These are phyloP conservation scores for Mixornis gularis DNA, from an alignment of 2,113 vertebrate species.

Conservation along the genomic window DNA sequence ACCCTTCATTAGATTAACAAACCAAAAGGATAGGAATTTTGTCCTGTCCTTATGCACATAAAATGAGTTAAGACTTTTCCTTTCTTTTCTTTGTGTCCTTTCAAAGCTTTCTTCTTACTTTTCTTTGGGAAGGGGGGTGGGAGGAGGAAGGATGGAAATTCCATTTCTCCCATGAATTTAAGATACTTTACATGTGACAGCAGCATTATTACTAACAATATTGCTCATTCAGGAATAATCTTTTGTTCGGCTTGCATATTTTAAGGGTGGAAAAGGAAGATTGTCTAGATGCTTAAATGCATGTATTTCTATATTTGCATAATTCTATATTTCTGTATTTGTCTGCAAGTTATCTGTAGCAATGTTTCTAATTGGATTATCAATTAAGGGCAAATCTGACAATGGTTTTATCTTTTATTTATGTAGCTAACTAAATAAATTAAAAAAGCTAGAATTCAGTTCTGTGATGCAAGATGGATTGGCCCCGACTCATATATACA, in stretches of 20 bases:
- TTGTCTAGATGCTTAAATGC: not conserved
- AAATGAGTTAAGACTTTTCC: not conserved
- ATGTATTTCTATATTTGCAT: not conserved
- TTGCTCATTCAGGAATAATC: not conserved
- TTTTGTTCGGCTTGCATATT: not conserved
- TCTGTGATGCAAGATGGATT: not conserved
- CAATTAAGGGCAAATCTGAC: not conserved
- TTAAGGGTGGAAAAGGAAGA: not conserved
- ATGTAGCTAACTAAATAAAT: not conserved
- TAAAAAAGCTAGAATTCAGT: not conserved
- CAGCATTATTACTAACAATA: not conserved
- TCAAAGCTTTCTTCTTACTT: not conserved
- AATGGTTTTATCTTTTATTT: not conserved
- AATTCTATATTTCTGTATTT: not conserved
- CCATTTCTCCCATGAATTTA: not conserved
- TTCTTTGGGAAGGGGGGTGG: rapidly evolving
- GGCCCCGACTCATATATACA: not conserved
- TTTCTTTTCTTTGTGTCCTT: not conserved
- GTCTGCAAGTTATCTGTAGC: not conserved
- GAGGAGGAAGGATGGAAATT: not conserved
- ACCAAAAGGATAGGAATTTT: not conserved
- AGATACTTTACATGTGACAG: not conserved
- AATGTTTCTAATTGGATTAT: not conserved
- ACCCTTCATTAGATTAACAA: not conserved
- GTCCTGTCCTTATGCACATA: not conserved